phyloP scores from a whole-genome alignment of 2,113 vertebrate species.

The Phodopus roborovskii region DNA sequence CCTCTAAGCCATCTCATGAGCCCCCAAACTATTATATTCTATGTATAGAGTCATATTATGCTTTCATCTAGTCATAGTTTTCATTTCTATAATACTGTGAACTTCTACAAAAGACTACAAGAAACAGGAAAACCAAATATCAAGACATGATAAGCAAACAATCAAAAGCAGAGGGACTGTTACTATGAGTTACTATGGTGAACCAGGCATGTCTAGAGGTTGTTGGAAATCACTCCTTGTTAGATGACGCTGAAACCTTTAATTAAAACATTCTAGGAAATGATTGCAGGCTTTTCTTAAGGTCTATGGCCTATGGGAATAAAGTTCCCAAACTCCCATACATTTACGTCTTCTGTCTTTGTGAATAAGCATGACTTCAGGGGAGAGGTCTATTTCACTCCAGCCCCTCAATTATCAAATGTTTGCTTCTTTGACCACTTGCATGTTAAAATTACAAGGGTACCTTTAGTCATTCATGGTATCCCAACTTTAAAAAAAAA shows the following conservation, averaged over 20 bases:
- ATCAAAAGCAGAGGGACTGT: neutral
- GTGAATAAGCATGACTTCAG: neutral
- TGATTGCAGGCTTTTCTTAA: neutral
- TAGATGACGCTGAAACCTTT: neutral
- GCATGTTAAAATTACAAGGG: neutral
- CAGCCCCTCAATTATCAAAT: too few species aligned
- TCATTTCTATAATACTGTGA: neutral
- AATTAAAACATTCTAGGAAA: neutral
- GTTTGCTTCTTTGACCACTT: neutral
- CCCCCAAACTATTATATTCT: neutral
- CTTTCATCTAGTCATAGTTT: neutral
- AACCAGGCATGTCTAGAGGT: neutral
- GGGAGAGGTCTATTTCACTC: too few species aligned
- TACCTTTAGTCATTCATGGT: neutral
- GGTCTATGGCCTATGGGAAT: neutral
- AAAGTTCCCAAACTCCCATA: neutral
- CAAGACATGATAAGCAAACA: neutral
- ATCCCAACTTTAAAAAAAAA: neutral
- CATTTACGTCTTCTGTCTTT: neutral
- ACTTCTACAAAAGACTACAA: too few species aligned
- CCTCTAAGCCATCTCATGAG: neutral
- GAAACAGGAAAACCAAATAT: neutral
- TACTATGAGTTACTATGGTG: neutral
- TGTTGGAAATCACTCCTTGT: neutral
- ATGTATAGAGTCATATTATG: neutral